Conservation (phyloP, 2,797 vertebrate genomes). For the Acanthurus leucopareius region DNA sequence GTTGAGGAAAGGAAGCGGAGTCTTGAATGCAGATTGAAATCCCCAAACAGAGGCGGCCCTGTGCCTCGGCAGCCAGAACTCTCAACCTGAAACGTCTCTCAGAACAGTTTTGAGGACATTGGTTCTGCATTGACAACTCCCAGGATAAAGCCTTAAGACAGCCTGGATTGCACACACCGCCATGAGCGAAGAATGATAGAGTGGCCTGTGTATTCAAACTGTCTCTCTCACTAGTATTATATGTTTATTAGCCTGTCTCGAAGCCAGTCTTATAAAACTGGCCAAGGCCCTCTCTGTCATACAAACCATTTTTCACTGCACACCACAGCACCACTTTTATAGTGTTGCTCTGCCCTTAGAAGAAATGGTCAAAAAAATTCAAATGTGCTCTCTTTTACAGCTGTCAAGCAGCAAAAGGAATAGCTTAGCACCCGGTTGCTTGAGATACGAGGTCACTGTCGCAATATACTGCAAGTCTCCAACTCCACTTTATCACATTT, state of each 20-base stretch:
- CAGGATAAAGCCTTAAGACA: constrained; percentile 48
- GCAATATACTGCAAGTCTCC: constrained; percentile 64
- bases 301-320: constrained; percentile 55
- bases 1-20: constrained; percentile 21
- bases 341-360: constrained; percentile 49
- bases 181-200: constrained; percentile 49
- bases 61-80: constrained; percentile 31
- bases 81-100: constrained; percentile 52
- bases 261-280: constrained; percentile 54
- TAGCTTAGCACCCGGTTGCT: constrained; percentile 38
- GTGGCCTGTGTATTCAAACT: constrained; percentile 49
- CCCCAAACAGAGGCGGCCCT: constrained; percentile 40
- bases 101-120: constrained; percentile 55
- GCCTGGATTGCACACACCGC: constrained; percentile 24
- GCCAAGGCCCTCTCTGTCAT: constrained; percentile 53
- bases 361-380: constrained; percentile 45
- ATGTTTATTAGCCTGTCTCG: constrained; percentile 64
- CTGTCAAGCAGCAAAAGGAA: constrained; percentile 52
- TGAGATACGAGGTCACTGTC: constrained; percentile 70
- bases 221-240: constrained; percentile 50
- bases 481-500: constrained; percentile 55
- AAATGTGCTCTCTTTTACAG: constrained; percentile 49
- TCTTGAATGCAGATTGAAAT: constrained; percentile 60
- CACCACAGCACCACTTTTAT: constrained; percentile 35
- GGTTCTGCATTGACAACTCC: constrained; percentile 45